phyloP scores from a whole-genome alignment of 1,140 invertebrate genomes.

The Homarus americanus region DNA sequence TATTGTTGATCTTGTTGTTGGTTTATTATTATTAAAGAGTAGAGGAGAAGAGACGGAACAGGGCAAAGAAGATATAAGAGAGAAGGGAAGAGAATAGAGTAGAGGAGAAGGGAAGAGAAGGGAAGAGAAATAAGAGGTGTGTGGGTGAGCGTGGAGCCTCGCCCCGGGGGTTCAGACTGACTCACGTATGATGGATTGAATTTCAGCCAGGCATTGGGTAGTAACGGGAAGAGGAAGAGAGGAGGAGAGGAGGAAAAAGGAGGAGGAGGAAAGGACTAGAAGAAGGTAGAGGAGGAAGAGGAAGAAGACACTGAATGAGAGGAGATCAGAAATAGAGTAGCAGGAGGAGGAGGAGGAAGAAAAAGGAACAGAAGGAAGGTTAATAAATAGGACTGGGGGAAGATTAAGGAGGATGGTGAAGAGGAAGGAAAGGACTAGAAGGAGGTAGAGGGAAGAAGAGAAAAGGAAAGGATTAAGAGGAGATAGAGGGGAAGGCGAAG shows the following conservation, averaged over 20 bases:
- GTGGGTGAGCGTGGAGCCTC: background rate
- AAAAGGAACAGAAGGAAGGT: too few relatives aligned
- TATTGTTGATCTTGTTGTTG: too few relatives aligned
- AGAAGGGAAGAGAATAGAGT: too few relatives aligned
- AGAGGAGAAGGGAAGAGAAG: too few relatives aligned
- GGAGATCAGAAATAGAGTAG: background rate
- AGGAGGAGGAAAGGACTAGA: background rate
- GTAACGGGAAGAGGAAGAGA: background rate
- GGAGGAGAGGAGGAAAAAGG: background rate
- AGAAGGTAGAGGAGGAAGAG: background rate
- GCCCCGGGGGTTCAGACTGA: background rate
- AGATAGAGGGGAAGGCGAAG: background rate
- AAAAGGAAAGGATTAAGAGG: background rate
- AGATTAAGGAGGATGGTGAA: too few relatives aligned
- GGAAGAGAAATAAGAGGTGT: background rate
- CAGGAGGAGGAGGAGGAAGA: background rate
- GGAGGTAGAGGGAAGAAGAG: background rate
- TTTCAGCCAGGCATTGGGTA: too few relatives aligned
- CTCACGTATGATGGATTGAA: background rate
- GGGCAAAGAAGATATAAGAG: too few relatives aligned
- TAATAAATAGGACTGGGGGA: too few relatives aligned
- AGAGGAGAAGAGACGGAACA: too few relatives aligned
- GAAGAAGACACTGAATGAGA: too few relatives aligned
- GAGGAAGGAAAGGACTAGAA: background rate
- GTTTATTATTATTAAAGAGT: too few relatives aligned